Base-by-base conservation (phyloP, 2,888 invertebrate genomes). In the Eristalinus sepulchralis region DNA sequence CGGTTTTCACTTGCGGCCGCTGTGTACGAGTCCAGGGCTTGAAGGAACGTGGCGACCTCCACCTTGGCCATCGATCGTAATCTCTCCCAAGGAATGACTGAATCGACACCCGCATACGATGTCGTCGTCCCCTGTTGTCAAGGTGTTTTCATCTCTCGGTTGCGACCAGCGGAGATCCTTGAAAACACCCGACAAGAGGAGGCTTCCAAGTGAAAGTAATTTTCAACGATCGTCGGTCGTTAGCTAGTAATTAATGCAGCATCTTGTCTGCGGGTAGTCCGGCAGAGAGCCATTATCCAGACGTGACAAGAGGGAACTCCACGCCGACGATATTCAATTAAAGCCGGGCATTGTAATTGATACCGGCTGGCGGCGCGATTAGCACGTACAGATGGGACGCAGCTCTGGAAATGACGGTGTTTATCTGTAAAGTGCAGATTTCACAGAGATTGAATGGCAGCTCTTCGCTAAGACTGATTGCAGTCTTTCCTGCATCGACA, bases 191-290 rank as follows among this genome's bases (percentile, higher is more conserved):
- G 22, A 20, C 22, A 3, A 20, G 1, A 55, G 39, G 11, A 24
- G 57, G 13, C 24, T 4, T 36, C 34, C 68, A 71, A 84, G 84
- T 84, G 84, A 84, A 84, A 84, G 84, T 80, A 76, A 80, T 76
- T 71, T 79, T 59, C 33, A 53, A 47, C 55, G 20, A 11, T 13
- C 47, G 71, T 72, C 63, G 75, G 55, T 80, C 75, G 75, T 80
- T 75, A 80, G 60, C 66, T 80, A 80, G 71, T 84, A 84, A 84
- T 84, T 84, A 84, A 80, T 80, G 80, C 71, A 66, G 76, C 84
- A 67, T 84, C 75, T 70, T 64, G 57, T 68, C 63, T 60, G 75
- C 33, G 62, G n/a, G 53, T 10, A n/a, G 47, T 47, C 27, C 53
- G 60, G 36, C 31, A 59, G 47, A 77, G 59, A 84, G 62, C 11